Conservation (phyloP, 2,888 invertebrate genomes). For the Xylophagus ater region DNA sequence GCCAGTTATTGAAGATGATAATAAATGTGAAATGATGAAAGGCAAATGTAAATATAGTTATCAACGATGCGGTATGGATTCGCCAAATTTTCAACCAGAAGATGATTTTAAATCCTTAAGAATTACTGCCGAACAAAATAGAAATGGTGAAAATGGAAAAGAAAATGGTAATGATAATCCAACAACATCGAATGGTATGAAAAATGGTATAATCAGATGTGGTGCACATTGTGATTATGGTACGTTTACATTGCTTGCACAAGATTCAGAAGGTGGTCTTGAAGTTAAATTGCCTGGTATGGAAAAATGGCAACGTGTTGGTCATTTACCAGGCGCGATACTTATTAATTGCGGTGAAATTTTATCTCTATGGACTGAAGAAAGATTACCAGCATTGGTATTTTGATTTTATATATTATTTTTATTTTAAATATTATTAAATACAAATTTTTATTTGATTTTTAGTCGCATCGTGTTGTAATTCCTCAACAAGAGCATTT, state of each 20-base stretch:
- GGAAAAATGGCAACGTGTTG: constrained; percentile 61
- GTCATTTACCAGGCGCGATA: constrained; percentile 64
- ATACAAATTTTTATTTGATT: constrained; percentile 2
- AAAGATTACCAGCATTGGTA: constrained; percentile 57
- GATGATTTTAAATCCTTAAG: constrained; percentile 24
- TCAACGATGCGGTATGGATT: constrained; percentile 33
- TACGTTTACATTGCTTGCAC: constrained; percentile 60
- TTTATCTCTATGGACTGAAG: constrained; percentile 62
- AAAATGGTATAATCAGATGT: constrained; percentile 44
- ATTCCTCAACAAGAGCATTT: constrained; percentile 53
- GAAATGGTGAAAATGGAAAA: constrained; percentile 16
- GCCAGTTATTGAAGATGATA: constrained; percentile 50
- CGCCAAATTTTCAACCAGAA: constrained; percentile 37
- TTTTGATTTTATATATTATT: constrained; percentile 26
- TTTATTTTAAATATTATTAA: constrained; percentile 3
- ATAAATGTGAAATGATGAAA: constrained; percentile 40
- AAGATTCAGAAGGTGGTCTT: constrained; percentile 66
- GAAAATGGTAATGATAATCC: constrained; percentile 18
- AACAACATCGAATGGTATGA: constrained; percentile 25
- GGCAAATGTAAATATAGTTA: constrained; percentile 39
- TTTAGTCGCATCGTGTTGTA: constrained; percentile 59
- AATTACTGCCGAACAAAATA: constrained; percentile 27
- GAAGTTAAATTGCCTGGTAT: constrained; percentile 49
- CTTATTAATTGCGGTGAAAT: constrained; percentile 65
- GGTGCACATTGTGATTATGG: constrained; percentile 65